phyloP scores from a whole-genome alignment of 2,113 vertebrate genomes.

The Gracilinanus agilis region DNA sequence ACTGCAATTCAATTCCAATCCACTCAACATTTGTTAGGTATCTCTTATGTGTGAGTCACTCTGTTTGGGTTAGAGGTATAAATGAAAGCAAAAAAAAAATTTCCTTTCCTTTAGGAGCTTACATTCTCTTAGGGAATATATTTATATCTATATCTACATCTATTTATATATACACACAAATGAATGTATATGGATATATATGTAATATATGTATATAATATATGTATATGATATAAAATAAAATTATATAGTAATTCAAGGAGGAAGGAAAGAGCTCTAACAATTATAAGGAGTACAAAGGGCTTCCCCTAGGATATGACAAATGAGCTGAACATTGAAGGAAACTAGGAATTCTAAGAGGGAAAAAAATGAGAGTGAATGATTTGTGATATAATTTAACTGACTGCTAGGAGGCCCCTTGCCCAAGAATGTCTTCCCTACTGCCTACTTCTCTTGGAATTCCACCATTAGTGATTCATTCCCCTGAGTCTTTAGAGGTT shows the following conservation, averaged over 20 bases:
- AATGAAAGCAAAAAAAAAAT: neutral
- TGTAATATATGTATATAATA: no score
- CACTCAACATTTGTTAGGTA: neutral
- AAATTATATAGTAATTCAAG: neutral
- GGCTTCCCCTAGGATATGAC: neutral
- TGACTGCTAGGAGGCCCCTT: neutral
- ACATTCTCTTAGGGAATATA: no score
- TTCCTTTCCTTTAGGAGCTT: neutral
- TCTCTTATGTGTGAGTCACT: neutral
- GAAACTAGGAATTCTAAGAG: neutral
- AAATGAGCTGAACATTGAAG: neutral
- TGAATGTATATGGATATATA: no score
- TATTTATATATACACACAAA: no score
- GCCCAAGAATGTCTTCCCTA: neutral
- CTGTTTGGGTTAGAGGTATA: neutral
- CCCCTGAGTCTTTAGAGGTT: neutral
- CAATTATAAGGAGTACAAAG: neutral
- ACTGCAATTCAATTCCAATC: neutral
- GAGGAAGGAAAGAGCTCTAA: neutral
- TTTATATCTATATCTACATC: no score
- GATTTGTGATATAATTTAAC: neutral
- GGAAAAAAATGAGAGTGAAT: neutral
- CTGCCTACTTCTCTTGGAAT: slow-evolving; percentile 1
- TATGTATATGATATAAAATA: no score
- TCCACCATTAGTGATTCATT: slow-evolving; percentile 5